These are phyloP conservation scores for Nasonia oneida DNA, from an alignment of 2,888 invertebrate species.

Conservation along the genomic window DNA sequence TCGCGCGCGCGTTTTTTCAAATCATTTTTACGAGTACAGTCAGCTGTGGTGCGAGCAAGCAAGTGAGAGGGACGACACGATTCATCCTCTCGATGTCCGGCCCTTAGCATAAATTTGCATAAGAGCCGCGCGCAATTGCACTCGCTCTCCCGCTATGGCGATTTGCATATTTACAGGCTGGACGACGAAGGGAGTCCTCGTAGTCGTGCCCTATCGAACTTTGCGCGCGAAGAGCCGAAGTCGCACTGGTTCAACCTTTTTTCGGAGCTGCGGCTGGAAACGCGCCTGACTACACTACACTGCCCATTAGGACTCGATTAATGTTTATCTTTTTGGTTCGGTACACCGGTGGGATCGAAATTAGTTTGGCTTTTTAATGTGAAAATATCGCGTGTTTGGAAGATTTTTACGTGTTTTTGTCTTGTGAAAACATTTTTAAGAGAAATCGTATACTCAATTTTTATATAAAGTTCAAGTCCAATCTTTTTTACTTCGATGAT, in stretches of 20 bases:
- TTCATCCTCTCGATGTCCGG: constrained; percentile 66
- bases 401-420: not conserved
- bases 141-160: constrained; percentile 38
- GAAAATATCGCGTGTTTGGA: not conserved
- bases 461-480: not conserved
- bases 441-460: not conserved
- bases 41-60: constrained; percentile 61
- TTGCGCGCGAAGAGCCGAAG: not conserved
- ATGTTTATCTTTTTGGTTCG: not conserved
- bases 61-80: constrained; percentile 54
- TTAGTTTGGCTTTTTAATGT: not conserved
- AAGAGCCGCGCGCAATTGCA: constrained; percentile 64
- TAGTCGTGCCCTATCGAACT: constrained; percentile 43
- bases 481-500: not conserved
- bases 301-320: constrained; percentile 35
- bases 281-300: constrained; percentile 24
- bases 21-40: constrained; percentile 56
- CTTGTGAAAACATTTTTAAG: not conserved
- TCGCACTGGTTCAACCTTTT: not conserved
- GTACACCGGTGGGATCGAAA: not conserved
- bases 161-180: constrained; percentile 65
- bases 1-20: constrained; percentile 6
- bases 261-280: not conserved
- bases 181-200: constrained; percentile 18
- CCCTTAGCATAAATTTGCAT: constrained; percentile 72